A percentile compares a stretch with the other conserved stretches of the same genome.
These are phyloP conservation scores for Girardinichthys multiradiatus DNA, from an alignment of 2,113 vertebrate genomes.

Conservation along the genomic window DNA sequence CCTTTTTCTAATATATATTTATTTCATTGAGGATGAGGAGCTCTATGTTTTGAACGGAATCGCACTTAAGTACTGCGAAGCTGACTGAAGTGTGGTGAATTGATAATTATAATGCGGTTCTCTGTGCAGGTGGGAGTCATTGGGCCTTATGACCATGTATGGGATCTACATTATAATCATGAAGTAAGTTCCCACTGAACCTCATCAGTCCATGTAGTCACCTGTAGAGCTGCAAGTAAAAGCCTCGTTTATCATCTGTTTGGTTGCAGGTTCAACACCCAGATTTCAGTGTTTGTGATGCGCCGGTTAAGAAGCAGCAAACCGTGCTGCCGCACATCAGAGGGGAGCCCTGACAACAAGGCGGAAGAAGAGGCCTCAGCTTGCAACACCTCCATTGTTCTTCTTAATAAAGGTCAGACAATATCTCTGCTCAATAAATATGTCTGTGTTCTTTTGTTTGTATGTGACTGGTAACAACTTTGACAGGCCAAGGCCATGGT, in stretches of 20 bases:
- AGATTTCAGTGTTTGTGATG: conserved; percentile 67
- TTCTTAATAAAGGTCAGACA: conserved; percentile 77
- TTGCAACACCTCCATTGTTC: conserved; percentile 79
- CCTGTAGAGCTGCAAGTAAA: neutral
- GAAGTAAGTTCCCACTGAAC: conserved; percentile 74
- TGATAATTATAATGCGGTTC: neutral
- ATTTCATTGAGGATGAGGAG: too few species aligned
- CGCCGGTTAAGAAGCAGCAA: conserved; percentile 31
- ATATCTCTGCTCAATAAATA: neutral
- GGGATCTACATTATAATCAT: conserved; percentile 83
- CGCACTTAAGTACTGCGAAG: neutral
- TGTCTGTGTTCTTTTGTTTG: neutral
- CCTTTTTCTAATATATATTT: too few species aligned
- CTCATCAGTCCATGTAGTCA: neutral
- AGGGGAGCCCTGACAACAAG: conserved; percentile 61
- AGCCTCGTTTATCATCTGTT: neutral
- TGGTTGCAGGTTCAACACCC: conserved; percentile 78
- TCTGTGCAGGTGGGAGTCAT: conserved; percentile 80
- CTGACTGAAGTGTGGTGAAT: neutral
- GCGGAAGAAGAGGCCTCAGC: conserved; percentile 64
- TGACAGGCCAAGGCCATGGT: conserved; percentile 58
- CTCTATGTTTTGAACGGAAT: too few species aligned
- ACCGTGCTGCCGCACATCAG: conserved; percentile 55
- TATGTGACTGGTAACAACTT: neutral
- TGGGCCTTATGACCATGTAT: conserved; percentile 82